phyloP scores from a whole-genome alignment of 2,888 invertebrate species.

The Myopa tessellatipennis region DNA sequence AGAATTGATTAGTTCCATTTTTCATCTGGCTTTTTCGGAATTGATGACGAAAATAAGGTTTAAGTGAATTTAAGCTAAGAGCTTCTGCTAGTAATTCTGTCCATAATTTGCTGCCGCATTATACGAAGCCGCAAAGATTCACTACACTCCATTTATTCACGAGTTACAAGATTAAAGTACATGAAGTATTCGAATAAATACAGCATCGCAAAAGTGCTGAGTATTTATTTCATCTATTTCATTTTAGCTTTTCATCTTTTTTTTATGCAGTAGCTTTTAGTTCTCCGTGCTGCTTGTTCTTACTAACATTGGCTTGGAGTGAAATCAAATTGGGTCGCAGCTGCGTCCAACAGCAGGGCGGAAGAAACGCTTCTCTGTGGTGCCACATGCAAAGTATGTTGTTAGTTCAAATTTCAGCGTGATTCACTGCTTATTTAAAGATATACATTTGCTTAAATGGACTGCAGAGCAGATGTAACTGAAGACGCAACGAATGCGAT shows the following conservation, averaged over 20 bases:
- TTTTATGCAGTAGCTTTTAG: neutral
- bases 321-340: conserved; percentile 26
- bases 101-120: neutral
- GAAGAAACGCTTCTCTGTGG: neutral
- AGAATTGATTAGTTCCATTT: no score
- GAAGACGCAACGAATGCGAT: neutral
- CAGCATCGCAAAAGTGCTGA: neutral
- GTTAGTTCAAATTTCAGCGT: conserved; percentile 23
- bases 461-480: conserved; percentile 24
- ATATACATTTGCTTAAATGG: conserved; percentile 27
- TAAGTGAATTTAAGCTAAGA: neutral
- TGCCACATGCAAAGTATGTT: neutral
- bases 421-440: conserved; percentile 34
- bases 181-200: neutral
- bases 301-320: conserved; percentile 13
- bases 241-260: neutral
- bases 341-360: conserved; percentile 5
- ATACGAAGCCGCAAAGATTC: neutral
- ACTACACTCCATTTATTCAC: neutral
- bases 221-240: conserved; percentile 16
- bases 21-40: neutral
- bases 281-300: neutral
- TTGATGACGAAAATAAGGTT: neutral
- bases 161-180: neutral
- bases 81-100: no score